Evolutionary conservation across 2,797 vertebrate genomes (phyloP).

Genomic region (Pristis pectinata): DNA sequence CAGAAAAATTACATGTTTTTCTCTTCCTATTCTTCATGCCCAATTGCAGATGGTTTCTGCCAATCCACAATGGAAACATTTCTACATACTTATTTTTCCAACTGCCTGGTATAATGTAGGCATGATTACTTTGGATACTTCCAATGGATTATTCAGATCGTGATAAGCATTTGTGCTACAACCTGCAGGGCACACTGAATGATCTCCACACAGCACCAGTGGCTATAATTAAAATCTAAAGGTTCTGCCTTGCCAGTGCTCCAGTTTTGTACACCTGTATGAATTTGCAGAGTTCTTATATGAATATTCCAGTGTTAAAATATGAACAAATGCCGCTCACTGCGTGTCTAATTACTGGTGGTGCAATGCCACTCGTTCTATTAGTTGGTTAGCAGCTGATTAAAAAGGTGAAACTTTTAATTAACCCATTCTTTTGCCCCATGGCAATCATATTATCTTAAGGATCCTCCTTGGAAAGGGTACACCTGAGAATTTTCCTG

Average conservation of each 20-base stretch:
- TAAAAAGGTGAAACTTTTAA: background rate
- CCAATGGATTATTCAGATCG: background rate
- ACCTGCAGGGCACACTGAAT: background rate
- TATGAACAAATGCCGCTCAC: background rate
- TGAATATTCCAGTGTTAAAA: constrained; percentile 6
- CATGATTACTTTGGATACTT: background rate
- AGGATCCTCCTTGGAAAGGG: too few relatives aligned
- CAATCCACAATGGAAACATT: background rate
- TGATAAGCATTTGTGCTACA: background rate
- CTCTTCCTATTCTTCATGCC: background rate
- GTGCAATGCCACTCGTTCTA: background rate
- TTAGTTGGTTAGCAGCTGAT: background rate
- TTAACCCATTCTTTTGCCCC: background rate
- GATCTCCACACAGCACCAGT: background rate
- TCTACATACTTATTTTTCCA: background rate
- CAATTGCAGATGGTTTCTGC: background rate
- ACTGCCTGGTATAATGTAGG: background rate
- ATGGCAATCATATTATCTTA: background rate
- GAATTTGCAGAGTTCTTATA: background rate
- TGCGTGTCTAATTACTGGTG: background rate
- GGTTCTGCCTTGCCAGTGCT: background rate
- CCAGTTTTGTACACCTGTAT: background rate
- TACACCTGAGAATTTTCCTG: background rate
- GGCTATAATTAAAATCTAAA: background rate
- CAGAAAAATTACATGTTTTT: too few relatives aligned